These are phyloP conservation scores for Bubo bubo DNA, from an alignment of 2,113 vertebrate genomes.

Conservation along the genomic window DNA sequence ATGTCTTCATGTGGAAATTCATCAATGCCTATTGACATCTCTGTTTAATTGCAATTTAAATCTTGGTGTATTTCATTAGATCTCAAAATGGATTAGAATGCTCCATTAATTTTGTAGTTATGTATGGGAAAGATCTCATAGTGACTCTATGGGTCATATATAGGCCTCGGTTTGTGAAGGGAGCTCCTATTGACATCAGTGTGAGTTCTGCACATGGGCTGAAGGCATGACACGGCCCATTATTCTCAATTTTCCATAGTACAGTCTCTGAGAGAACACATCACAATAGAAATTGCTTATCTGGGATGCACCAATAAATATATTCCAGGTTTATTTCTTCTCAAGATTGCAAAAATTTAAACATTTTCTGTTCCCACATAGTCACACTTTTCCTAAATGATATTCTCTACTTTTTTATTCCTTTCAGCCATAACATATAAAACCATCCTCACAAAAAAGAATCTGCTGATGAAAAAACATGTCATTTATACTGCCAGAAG, in stretches of 20 bases:
- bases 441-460: background rate
- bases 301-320: constrained; percentile 22
- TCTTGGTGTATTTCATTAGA: constrained; percentile 58
- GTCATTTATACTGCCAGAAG: background rate
- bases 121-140: constrained; percentile 41
- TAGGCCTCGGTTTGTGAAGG: background rate
- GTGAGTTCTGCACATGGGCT: constrained; percentile 44
- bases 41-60: constrained; percentile 68
- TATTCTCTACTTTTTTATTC: background rate
- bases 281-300: constrained; percentile 57
- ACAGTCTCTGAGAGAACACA: constrained; percentile 25
- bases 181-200: constrained; percentile 38
- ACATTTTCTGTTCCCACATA: background rate
- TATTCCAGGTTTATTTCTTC: constrained; percentile 18
- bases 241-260: constrained; percentile 66
- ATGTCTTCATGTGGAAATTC: constrained; percentile 22
- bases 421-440: background rate
- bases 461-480: background rate
- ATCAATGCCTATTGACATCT: constrained; percentile 48
- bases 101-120: constrained; percentile 67
- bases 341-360: background rate
- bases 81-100: constrained; percentile 68
- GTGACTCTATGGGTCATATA: constrained; percentile 18
- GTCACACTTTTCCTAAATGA: background rate
- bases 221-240: constrained; percentile 49